Evolutionary conservation across 1,140 invertebrate genomes (phyloP).

Genomic region (Calephelis virginiensis): DNA sequence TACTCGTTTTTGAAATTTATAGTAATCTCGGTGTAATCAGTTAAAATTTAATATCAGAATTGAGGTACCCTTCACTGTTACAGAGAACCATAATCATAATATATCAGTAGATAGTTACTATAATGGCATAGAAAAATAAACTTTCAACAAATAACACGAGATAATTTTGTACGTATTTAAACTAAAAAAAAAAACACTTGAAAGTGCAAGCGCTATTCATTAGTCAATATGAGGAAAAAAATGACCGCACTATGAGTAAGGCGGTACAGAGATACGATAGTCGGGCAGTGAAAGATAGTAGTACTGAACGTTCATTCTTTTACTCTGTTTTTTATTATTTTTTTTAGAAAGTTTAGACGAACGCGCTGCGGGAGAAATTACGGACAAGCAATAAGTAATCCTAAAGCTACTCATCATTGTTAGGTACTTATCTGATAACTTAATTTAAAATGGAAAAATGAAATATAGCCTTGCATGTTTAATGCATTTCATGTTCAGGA

Average conservation of each 20-base stretch:
- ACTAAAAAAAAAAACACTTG: constrained; percentile 20
- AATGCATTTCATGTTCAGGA: constrained; percentile 27
- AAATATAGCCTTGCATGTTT: constrained; percentile 16
- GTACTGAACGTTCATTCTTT: constrained; percentile 69
- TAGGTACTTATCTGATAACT: constrained; percentile 55
- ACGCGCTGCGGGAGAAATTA: constrained; percentile 70
- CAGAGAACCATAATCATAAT: constrained; percentile 9
- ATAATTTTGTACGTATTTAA: constrained; percentile 11
- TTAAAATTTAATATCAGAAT: constrained; percentile 62
- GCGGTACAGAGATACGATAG: constrained; percentile 60
- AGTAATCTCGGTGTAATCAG: constrained; percentile 69
- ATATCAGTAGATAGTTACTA: constrained; percentile 30
- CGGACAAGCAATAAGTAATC: constrained; percentile 56
- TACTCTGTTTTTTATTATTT: constrained; percentile 66
- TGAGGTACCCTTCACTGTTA: constrained; percentile 56
- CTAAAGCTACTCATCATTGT: constrained; percentile 63
- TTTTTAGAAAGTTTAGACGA: constrained; percentile 77
- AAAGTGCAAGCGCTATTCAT: constrained; percentile 31
- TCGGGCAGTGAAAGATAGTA: constrained; percentile 72
- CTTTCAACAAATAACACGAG: constrained; percentile 9
- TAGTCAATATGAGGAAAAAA: constrained; percentile 49
- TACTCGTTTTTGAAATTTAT: constrained; percentile 72
- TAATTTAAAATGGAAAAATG: constrained; percentile 19
- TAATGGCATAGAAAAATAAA: constrained; percentile 9
- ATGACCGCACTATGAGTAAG: constrained; percentile 40